Conservation (phyloP, 92 coral and sea anemone genomes). For the Scolanthus callimorphus region DNA sequence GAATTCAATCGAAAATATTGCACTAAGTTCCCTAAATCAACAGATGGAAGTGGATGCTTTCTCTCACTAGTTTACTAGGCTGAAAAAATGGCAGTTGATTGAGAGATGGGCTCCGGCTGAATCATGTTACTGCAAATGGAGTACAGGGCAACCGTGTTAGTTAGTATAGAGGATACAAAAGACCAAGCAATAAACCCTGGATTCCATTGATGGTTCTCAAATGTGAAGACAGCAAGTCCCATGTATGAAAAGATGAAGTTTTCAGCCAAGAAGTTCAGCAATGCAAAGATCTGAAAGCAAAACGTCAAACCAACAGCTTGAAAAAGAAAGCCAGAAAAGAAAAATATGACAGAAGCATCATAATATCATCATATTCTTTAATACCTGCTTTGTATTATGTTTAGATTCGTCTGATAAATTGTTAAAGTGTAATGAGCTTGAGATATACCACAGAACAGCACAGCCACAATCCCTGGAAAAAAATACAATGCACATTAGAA, state of each 20-base stretch:
- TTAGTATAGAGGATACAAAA: constrained; percentile 98
- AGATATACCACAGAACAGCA: constrained; percentile 93
- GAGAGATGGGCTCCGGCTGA: no score
- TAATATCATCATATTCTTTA: not conserved
- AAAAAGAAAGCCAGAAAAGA: constrained; percentile 6
- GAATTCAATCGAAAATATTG: no score
- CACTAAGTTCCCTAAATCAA: no score
- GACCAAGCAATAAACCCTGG: constrained; percentile 84
- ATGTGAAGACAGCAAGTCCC: constrained; percentile 96
- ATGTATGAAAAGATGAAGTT: constrained; percentile 97
- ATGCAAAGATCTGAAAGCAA: constrained; percentile 81
- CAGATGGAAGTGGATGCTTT: no score
- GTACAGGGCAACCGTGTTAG: no score
- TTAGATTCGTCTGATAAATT: constrained; percentile 94
- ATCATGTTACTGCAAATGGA: no score
- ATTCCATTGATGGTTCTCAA: constrained; percentile 90
- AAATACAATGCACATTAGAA: no score
- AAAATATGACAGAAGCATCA: not conserved
- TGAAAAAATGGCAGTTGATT: no score
- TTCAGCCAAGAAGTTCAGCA: constrained; percentile 94
- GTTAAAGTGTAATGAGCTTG: constrained; percentile 97
- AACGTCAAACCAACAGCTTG: not conserved
- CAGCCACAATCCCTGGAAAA: constrained; percentile 87
- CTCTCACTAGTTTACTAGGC: no score
- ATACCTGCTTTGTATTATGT: constrained; percentile 88